Base-by-base conservation (phyloP, 2,113 vertebrate genomes). In the Symphodus melops region DNA sequence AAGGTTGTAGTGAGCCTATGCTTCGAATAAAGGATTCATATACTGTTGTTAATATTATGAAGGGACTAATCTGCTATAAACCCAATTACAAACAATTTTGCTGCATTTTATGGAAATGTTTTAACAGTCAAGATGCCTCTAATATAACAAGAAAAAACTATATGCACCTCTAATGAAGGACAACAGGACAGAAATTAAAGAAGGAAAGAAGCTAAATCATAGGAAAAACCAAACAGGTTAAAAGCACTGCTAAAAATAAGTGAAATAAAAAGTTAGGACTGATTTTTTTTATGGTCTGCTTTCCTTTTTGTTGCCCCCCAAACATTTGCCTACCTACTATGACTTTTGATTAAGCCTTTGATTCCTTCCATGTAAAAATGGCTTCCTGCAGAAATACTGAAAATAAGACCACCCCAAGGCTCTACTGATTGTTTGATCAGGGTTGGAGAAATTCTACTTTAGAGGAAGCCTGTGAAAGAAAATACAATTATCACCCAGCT, bases 401-500 rank as follows among this genome's bases (percentile, higher is more conserved):
- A 74, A 51, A 75, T 33, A 33, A 6, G 28, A 79, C 23, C 39
- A 59, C 66, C 46, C 48, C 65, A 57, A 37, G 68, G 58, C 53
- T 5, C n/a, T 8, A 14, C 28, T 5, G 58, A 58, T 75, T 41
- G 39, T 41, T 11, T 41, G 39, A 41, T 3, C 39, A 41, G 8
- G 1, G 39, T 41, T 41, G 6, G 39, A 11, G 9, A 41, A 10
- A 56, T 53, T 71, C 78, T 67, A 68, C 68, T 60, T 83, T 51
- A 82, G 63, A 57, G 44, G 8, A 58, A 65, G 70, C 88, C 68
- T 58, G 19, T 1, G 77, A 23, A 44, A 5, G 16, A 3, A 55
- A 83, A 79, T 70, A 65, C n/a, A n/a, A n/a, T n/a, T 25, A 25
- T 25, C 70, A 72, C 25, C 74, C 55, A 75, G 72, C 58, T 67